Conservation (phyloP, 2,888 invertebrate species). For the Amaurobius ferox region DNA sequence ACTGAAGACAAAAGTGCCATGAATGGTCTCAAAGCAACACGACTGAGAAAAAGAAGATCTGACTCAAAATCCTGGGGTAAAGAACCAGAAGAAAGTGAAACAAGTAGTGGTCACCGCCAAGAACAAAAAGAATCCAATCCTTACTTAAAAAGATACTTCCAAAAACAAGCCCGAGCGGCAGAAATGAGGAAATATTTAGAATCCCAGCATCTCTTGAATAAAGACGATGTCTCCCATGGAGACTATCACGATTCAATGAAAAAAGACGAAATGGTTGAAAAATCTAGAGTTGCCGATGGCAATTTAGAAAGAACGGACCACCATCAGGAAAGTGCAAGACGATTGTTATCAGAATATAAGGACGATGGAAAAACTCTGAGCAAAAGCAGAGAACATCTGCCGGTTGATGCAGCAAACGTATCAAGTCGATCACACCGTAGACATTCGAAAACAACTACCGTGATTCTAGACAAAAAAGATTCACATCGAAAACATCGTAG, state of each 20-base stretch:
- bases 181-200: slow-evolving; percentile 35
- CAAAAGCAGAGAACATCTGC: background rate
- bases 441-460: background rate
- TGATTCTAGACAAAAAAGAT: background rate
- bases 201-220: background rate
- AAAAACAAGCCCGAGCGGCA: slow-evolving; percentile 53
- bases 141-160: slow-evolving; percentile 55
- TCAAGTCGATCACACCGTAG: background rate
- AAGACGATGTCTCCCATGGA: background rate
- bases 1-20: slow-evolving; percentile 40
- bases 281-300: no score
- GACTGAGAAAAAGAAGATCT: slow-evolving; percentile 44
- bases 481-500: background rate
- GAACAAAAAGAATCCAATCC: slow-evolving; percentile 41
- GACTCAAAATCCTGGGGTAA: slow-evolving; percentile 42
- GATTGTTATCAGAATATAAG: background rate
- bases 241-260: background rate
- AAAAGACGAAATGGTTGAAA: no score
- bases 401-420: background rate
- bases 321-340: background rate
- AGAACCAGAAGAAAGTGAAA: slow-evolving; percentile 63
- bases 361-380: background rate
- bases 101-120: slow-evolving; percentile 51
- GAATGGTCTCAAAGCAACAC: slow-evolving; percentile 33
- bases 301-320: no score